These are phyloP conservation scores for Drosophila putrida DNA, from an alignment of 2,888 invertebrate species.

Conservation along the genomic window DNA sequence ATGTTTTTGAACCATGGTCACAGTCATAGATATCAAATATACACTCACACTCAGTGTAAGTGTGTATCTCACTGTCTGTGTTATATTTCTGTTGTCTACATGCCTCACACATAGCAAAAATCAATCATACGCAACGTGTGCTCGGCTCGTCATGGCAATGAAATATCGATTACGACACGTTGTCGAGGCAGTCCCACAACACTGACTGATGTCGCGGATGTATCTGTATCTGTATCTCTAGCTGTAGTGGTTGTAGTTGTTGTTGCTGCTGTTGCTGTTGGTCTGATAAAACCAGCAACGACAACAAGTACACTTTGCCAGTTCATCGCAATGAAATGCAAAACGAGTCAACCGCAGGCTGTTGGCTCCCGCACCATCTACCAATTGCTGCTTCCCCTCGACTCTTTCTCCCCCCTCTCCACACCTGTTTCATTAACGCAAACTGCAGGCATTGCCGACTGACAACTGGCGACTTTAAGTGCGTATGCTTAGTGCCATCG, in stretches of 20 bases:
- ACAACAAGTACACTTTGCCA: constrained; percentile 25
- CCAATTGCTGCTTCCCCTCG: not conserved
- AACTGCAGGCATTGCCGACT: constrained; percentile 51
- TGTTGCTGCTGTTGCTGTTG: constrained; percentile 13
- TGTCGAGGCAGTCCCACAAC: constrained; percentile 48
- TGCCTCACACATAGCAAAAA: constrained; percentile 52
- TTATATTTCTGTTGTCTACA: constrained; percentile 30
- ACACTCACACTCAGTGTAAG: not conserved
- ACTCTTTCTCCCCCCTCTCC: not conserved
- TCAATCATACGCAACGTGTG: constrained; percentile 77
- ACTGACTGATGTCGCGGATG: constrained; percentile 59
- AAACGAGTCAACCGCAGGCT: constrained; percentile 66
- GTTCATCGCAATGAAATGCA: constrained; percentile 62
- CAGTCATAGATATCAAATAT: constrained; percentile 26
- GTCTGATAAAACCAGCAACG: constrained; percentile 40
- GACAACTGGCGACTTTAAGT: constrained; percentile 69
- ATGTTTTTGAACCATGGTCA: constrained; percentile 46
- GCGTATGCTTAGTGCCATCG: constrained; percentile 76
- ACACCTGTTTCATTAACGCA: constrained; percentile 55
- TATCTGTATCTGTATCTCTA: constrained; percentile 39
- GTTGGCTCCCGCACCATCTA: constrained; percentile 16
- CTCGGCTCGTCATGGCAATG: constrained; percentile 68
- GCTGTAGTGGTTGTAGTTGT: not conserved
- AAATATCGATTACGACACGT: constrained; percentile 78
- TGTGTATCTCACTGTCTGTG: constrained; percentile 22